These are phyloP conservation scores for Copidosoma aretas DNA, from an alignment of 2,888 invertebrate species.

Conservation along the genomic window DNA sequence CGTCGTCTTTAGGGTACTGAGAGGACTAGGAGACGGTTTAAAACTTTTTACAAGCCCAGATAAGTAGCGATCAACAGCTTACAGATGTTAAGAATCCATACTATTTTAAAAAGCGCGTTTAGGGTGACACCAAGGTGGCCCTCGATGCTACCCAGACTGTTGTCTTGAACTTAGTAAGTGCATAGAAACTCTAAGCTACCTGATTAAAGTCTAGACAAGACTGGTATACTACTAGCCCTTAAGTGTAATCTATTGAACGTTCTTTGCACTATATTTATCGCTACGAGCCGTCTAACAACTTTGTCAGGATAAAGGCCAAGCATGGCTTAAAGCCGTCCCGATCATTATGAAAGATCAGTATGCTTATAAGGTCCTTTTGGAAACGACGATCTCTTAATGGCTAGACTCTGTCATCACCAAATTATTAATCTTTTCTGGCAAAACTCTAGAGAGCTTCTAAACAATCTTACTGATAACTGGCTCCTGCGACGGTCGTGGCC, in stretches of 20 bases:
- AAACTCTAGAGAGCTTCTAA: neutral
- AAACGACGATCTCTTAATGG: neutral
- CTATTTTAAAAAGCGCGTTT: neutral
- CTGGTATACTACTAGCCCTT: neutral
- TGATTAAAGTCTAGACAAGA: too few relatives aligned
- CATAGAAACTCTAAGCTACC: neutral
- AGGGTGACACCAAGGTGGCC: neutral
- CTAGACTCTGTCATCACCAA: neutral
- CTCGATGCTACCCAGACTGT: neutral
- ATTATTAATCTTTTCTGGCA: constrained; percentile 2
- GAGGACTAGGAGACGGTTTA: neutral
- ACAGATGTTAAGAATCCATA: neutral
- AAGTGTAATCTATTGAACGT: constrained; percentile 16
- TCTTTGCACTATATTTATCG: constrained; percentile 14
- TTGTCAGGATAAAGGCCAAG: constrained; percentile 6
- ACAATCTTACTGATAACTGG: neutral
- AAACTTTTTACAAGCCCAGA: neutral
- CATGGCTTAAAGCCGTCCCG: neutral
- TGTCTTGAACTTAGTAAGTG: neutral
- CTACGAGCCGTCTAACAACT: constrained; percentile 11
- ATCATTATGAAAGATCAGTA: constrained; percentile 5
- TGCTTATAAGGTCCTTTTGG: constrained; percentile 9
- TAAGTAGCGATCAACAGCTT: neutral
- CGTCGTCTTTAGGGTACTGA: neutral
- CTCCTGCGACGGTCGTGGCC: neutral